A percentile compares a stretch with the other conserved stretches of the same genome.
phyloP scores from a whole-genome alignment of 2,113 vertebrate species.

The Paratilapia polleni region DNA sequence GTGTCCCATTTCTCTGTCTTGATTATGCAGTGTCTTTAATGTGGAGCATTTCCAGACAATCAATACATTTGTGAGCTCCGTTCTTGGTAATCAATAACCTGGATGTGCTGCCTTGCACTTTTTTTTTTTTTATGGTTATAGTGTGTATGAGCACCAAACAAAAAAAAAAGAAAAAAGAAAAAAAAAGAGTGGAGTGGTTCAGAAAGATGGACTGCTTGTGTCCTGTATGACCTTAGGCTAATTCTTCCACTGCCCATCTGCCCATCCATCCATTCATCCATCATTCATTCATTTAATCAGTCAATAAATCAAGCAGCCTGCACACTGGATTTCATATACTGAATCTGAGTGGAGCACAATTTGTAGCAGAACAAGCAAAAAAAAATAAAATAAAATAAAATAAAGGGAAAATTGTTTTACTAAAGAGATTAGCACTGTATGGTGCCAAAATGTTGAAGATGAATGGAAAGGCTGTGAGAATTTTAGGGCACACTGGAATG shows the following conservation, averaged over 20 bases:
- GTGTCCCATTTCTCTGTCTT: not conserved
- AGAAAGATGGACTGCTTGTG: too few relatives aligned
- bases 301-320: not conserved
- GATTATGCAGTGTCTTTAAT: too few relatives aligned
- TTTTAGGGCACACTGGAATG: not conserved
- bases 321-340: not conserved
- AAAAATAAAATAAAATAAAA: too few relatives aligned
- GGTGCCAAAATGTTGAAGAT: not conserved
- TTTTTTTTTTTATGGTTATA: too few relatives aligned
- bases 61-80: too few relatives aligned
- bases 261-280: not conserved
- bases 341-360: not conserved
- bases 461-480: not conserved
- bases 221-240: not conserved
- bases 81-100: conserved; percentile 10
- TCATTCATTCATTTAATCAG: not conserved
- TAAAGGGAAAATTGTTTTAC: not conserved
- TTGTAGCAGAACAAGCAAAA: too few relatives aligned
- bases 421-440: not conserved
- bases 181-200: too few relatives aligned
- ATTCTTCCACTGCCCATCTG: not conserved
- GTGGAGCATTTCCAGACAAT: conserved; percentile 4
- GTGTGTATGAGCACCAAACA: too few relatives aligned
- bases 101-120: not conserved
- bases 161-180: too few relatives aligned